These are phyloP conservation scores for Xenopus tropicalis DNA, from an alignment of 2,113 vertebrate species.

Conservation along the genomic window DNA sequence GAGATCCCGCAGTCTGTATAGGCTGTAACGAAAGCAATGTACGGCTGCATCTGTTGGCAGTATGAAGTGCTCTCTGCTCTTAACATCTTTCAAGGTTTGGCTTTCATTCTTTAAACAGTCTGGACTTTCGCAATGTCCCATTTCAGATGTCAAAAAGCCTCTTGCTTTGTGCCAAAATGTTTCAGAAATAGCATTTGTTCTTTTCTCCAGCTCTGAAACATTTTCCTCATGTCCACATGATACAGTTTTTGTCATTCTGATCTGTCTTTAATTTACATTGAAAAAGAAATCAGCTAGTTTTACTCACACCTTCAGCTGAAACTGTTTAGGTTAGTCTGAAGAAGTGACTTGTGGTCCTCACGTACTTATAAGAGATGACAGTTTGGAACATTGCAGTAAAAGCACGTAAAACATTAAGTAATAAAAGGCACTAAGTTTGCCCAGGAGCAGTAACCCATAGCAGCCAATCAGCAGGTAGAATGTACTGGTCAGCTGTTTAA, in stretches of 20 bases:
- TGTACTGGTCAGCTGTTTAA: too few species aligned
- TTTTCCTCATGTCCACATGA: neutral
- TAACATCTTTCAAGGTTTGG: constrained; percentile 7
- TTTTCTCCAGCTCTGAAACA: neutral
- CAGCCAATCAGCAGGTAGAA: too few species aligned
- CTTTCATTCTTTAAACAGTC: constrained; percentile 3
- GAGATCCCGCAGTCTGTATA: neutral
- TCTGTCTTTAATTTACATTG: neutral
- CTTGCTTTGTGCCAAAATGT: neutral
- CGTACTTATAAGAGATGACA: too few species aligned
- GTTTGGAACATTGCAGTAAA: too few species aligned
- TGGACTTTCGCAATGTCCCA: constrained; percentile 7
- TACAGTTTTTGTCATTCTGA: neutral
- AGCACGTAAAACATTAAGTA: too few species aligned
- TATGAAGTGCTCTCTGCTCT: neutral
- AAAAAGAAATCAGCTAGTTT: too few species aligned
- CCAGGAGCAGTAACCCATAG: too few species aligned
- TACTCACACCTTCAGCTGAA: too few species aligned
- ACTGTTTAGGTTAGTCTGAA: neutral
- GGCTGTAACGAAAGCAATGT: neutral
- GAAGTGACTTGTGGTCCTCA: neutral
- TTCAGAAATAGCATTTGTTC: neutral
- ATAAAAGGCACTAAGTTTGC: too few species aligned
- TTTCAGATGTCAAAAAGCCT: constrained; percentile 3
- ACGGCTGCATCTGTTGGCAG: constrained; percentile 1